Evolutionary conservation across 2,888 invertebrate species (phyloP), one percentile per base, ranked within the genome.

Genomic region (Trileptium ribeirensis): DNA sequence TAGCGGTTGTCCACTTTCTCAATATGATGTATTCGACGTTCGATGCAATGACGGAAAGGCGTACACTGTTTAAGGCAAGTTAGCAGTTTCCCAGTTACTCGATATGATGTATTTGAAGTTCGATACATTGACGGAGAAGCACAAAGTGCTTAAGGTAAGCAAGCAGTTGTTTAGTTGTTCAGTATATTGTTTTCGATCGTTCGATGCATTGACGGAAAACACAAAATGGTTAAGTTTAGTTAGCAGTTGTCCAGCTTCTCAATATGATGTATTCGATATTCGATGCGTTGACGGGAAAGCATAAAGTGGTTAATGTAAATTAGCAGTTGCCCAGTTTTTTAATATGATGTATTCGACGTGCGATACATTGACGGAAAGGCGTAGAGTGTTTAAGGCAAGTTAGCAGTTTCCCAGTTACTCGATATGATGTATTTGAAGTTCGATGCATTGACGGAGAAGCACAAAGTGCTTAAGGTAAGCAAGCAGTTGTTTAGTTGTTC

Each of bases 1-100:
- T 98, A 95, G 95, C 97, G 88, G 97, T 98, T 1, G 97, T 97
- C 0, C 95, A 95, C 29, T 96, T 97, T 95, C 91, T 97, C 67
- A 97, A 97, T 89, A 94, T 94, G 37, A 97, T 97, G 96, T 90
- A 90, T 84, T 84, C 85, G 51, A 83, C 81, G 1, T 98, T 98
- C 87, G 98, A 98, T 88, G 94, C 93, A 0, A 91, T 97, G 1
- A 96, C 97, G 0, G 97, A 97, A 88, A 91, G 93, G 84, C 96
- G 97, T 90, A 92, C 93, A 74, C 96, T 97, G 1, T 97, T 97
- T 88, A 98, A 98, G 92, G 97, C 96, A 70, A n/a, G n/a, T n/a
- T 98, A 95, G 95, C 97, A 88, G 97, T 98, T 1, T 97, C 97
- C 0, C 95, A 95, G 29, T 96, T 97, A 95, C 91, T 97, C 67